phyloP scores from a whole-genome alignment of 2,113 vertebrate species.

The Verasper variegatus region DNA sequence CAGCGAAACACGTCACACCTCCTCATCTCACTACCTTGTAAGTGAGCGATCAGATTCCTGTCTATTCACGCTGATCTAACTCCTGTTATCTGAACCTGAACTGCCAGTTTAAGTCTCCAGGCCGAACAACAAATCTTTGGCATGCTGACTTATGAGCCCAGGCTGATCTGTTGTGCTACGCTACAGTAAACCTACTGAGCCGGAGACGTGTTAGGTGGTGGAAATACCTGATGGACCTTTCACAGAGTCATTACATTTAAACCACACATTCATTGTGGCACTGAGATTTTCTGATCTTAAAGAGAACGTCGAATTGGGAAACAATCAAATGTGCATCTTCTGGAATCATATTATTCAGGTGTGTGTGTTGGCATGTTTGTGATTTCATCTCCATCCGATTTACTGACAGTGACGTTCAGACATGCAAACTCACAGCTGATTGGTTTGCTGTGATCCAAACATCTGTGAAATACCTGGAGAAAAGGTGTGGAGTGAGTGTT shows the following conservation, averaged over 20 bases:
- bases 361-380: background rate
- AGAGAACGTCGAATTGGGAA: too few relatives aligned
- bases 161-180: constrained; percentile 11
- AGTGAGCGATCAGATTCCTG: constrained; percentile 31
- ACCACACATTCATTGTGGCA: background rate
- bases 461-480: constrained; percentile 42
- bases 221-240: constrained; percentile 16
- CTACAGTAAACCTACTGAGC: background rate
- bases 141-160: background rate
- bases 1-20: constrained; percentile 8
- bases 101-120: constrained; percentile 37
- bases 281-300: background rate
- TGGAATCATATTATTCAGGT: background rate
- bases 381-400: background rate
- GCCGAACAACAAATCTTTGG: background rate
- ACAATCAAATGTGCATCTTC: background rate
- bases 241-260: background rate
- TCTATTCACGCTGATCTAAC: constrained; percentile 1
- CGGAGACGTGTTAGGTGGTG: background rate
- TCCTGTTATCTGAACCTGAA: constrained; percentile 38
- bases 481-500: background rate
- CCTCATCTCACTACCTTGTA: constrained; percentile 21
- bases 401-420: constrained; percentile 13
- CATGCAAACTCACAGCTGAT: constrained; percentile 16
- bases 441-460: constrained; percentile 42